These are phyloP conservation scores for Leptinotarsa defecta DNA, from an alignment of 1,140 invertebrate genomes.

Conservation along the genomic window DNA sequence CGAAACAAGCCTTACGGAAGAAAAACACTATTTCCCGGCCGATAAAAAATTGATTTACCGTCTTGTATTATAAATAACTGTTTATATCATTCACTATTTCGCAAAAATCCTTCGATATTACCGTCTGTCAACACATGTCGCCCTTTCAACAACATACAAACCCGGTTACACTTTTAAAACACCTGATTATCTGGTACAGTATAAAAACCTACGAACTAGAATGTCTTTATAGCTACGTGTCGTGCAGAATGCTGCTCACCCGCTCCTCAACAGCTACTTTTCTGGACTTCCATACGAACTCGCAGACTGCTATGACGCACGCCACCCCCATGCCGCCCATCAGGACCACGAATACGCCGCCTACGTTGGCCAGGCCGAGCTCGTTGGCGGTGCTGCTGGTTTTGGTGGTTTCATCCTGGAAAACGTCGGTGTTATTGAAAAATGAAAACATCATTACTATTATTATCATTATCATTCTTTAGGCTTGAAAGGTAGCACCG, in stretches of 20 bases:
- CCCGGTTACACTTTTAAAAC: not conserved
- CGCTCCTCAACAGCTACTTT: slow-evolving; percentile 89
- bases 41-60: too few relatives aligned
- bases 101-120: too few relatives aligned
- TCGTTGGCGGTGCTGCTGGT: slow-evolving; percentile 83
- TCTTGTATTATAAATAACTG: too few relatives aligned
- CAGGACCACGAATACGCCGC: slow-evolving; percentile 93
- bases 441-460: too few relatives aligned
- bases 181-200: not conserved
- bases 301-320: slow-evolving; percentile 85
- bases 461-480: too few relatives aligned
- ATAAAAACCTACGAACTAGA: slow-evolving; percentile 10
- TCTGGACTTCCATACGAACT: slow-evolving; percentile 91
- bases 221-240: slow-evolving; percentile 54
- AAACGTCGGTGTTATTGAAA: slow-evolving; percentile 18
- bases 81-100: too few relatives aligned
- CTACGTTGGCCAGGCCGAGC: slow-evolving; percentile 87
- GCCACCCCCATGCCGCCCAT: slow-evolving; percentile 89
- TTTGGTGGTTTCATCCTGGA: slow-evolving; percentile 81
- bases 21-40: too few relatives aligned
- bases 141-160: not conserved
- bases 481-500: too few relatives aligned
- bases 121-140: too few relatives aligned
- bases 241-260: slow-evolving; percentile 67
- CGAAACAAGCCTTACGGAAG: too few relatives aligned